Evolutionary conservation across 2,113 vertebrate species (phyloP), one percentile per base, ranked within the genome.

Genomic region (Pseudopipra pipra): DNA sequence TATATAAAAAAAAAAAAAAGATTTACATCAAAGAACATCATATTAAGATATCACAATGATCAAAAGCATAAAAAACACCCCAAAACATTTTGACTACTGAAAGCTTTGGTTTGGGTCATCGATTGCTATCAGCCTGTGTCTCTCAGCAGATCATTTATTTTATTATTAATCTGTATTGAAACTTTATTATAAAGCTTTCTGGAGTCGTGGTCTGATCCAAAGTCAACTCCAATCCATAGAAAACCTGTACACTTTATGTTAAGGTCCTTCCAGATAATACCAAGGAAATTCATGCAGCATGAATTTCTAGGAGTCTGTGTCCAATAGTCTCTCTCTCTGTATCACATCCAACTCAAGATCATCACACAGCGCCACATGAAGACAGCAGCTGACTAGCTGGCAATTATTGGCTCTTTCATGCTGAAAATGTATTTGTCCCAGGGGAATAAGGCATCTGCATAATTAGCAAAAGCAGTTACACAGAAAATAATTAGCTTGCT

Each of bases 371-470:
- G 85, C 51, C 74, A 92, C 68, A 85, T 5, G 35, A 96, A 96
- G 62, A 93, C 86, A 90, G 75, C 85, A 93, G 94, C 87, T 96
- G 93, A 96, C 86, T 94, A 84, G 78, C 75, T 72, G 85, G 59
- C 94, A 97, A 98, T 97, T 96, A 98, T 43, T 91, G 81, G 62
- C 79, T 97, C 93, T 96, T 97, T 97, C 96, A 98, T 58, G 91
- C 87, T 97, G 92, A 97, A 98, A 97, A 97, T 89, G 52, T 87
- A 96, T 94, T 97, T 97, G 89, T 97, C 85, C 89, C 87, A 87
- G 47, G 49, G 95, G 90, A 95, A 95, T 52, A 92, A 87, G 44
- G 82, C 95, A 97, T 97, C 97, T 97, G 92, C 96, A 95, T 95
- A 98, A 97, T 96, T 97, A 95, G 56, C 96, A 97, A 91, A 96